These are phyloP conservation scores for Cyclura pinguis DNA, from an alignment of 2,797 vertebrate species.

Conservation along the genomic window DNA sequence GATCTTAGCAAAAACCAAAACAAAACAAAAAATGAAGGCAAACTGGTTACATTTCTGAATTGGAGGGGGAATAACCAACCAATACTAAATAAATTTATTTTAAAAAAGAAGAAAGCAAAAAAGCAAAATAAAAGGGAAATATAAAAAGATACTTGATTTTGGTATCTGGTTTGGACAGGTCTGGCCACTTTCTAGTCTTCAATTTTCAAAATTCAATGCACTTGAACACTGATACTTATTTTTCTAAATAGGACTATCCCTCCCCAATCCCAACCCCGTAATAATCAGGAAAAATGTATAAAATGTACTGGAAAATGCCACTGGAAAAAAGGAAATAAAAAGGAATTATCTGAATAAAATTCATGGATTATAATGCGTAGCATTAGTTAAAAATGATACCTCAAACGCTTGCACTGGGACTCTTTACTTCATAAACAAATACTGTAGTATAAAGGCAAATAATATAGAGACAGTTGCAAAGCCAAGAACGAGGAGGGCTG, in stretches of 20 bases:
- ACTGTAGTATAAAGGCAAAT: constrained; percentile 97
- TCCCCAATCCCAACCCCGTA: neutral
- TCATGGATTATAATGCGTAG: constrained; percentile 86
- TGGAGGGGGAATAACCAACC: constrained; percentile 38
- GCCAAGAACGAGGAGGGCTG: constrained; percentile 91
- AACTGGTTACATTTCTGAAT: constrained; percentile 76
- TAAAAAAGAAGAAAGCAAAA: neutral
- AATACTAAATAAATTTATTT: constrained; percentile 14
- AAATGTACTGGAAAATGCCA: constrained; percentile 76
- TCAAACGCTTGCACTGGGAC: constrained; percentile 80
- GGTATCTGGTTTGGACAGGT: constrained; percentile 76
- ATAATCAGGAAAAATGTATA: constrained; percentile 81
- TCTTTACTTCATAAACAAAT: constrained; percentile 97
- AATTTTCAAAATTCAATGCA: constrained; percentile 88
- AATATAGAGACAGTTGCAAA: constrained; percentile 93
- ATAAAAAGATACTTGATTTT: constrained; percentile 67
- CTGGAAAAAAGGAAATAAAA: constrained; percentile 74
- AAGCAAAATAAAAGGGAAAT: neutral
- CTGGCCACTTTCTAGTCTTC: constrained; percentile 86
- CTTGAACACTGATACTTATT: constrained; percentile 84
- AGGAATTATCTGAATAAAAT: constrained; percentile 83
- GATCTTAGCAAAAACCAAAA: constrained; percentile 74
- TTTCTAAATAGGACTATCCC: constrained; percentile 73
- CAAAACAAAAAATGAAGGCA: constrained; percentile 64
- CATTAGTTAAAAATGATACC: constrained; percentile 85